Evolutionary conservation across 2,888 invertebrate species (phyloP), one percentile per base, ranked within the genome.

Genomic region (Argyresthia goedartella): DNA sequence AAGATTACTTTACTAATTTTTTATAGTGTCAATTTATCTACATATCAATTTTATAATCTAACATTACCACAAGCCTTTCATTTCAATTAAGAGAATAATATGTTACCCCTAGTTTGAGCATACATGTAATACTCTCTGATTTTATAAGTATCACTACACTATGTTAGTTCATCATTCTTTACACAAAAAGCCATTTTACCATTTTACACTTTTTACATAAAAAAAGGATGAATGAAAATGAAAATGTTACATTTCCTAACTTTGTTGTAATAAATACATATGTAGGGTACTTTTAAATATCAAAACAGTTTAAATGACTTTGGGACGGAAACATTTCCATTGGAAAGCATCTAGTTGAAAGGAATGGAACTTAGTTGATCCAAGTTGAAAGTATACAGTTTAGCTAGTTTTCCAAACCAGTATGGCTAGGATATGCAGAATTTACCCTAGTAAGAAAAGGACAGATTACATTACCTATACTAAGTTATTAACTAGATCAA

Each of bases 261-360:
- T 67, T 4, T 14, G 25, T 4, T 25, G 25, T 25, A 25, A 2
- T 25, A 25, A 25, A 6, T n/a, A n/a, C n/a, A n/a, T 25, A 25
- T 25, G 25, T 6, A 25, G 25, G 25, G 25, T 25, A 60, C 65
- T 63, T 59, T 66, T 67, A 66, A 73, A 69, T 73, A 70, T 77
- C 75, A 50, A 68, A 8, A 70, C 69, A 63, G 67, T 69, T 73
- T 77, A 85, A 82, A 81, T 82, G 85, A 85, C 82, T 64, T 81
- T 70, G 80, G 85, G 85, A 85, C 85, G 85, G 85, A 85, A 77
- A 81, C 76, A 79, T 81, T 81, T 75, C 69, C 71, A 71, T 73
- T 68, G 67, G 70, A 73, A 64, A 56, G 54, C 48, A 39, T 48
- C 36, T 15, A 48, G 36, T 15, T 8, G 36, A 48, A 48, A 48